A percentile compares a stretch with the other conserved stretches of the same genome.
Conservation (phyloP, 23 tunicate genomes). For the Halocynthia aurantium region DNA sequence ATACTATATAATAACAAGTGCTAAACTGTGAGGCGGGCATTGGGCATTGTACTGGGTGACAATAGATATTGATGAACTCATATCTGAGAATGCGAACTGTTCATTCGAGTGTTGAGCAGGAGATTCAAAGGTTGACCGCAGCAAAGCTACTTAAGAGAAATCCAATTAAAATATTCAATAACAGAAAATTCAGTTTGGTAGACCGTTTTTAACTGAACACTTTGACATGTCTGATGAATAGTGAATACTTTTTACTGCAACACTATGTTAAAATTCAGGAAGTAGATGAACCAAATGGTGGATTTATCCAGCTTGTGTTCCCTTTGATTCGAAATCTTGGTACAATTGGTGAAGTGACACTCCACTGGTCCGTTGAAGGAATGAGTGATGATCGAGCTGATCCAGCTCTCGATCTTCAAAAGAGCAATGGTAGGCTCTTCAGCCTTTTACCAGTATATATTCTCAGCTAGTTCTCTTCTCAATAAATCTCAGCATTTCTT, state of each 20-base stretch:
- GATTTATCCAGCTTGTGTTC: slow-evolving; percentile 48
- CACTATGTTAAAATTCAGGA: neutral
- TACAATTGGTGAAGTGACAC: slow-evolving; percentile 28
- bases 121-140: too few species aligned
- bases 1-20: too few species aligned
- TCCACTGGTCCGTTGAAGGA: slow-evolving; percentile 42
- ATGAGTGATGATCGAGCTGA: slow-evolving; percentile 9
- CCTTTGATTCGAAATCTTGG: slow-evolving; percentile 46
- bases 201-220: neutral
- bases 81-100: too few species aligned
- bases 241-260: neutral
- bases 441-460: neutral
- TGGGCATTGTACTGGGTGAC: too few species aligned
- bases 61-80: too few species aligned
- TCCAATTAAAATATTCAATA: too few species aligned
- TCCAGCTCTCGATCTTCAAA: neutral
- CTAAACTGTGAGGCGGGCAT: too few species aligned
- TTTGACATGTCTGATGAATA: neutral
- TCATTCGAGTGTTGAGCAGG: too few species aligned
- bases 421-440: slow-evolving; percentile 2
- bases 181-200: neutral
- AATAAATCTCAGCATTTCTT: neutral
- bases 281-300: slow-evolving; percentile 44
- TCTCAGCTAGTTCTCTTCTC: neutral
- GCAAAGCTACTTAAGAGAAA: too few species aligned